Conservation (phyloP, 2,888 invertebrate genomes). For the Poecilobothrus nobilitatus region DNA sequence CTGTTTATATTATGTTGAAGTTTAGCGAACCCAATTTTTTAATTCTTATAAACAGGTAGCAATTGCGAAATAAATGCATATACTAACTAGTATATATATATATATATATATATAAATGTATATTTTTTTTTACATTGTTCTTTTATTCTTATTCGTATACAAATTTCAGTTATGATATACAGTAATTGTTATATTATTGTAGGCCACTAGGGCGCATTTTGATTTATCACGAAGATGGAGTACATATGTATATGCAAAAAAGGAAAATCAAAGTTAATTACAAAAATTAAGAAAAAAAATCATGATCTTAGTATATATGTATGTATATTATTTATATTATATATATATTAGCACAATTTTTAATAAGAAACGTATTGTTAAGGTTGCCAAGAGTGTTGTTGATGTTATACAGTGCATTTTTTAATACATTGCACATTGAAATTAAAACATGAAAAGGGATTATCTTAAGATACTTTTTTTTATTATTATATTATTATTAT, state of each 20-base stretch:
- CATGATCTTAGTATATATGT: neutral
- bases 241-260: neutral
- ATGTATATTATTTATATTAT: too few species aligned
- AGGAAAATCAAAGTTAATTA: neutral
- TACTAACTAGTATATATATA: too few species aligned
- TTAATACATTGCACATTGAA: neutral
- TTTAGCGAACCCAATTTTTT: conserved; percentile 1
- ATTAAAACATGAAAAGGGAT: neutral
- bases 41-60: conserved; percentile 5
- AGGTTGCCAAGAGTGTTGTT: too few species aligned
- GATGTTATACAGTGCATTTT: too few species aligned
- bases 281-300: conserved; percentile 4
- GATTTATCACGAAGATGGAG: conserved; percentile 6
- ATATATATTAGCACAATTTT: too few species aligned
- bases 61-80: neutral
- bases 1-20: neutral
- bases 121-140: neutral
- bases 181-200: conserved; percentile 2
- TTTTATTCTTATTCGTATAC: neutral
- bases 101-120: neutral
- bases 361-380: too few species aligned
- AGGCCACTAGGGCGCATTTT: conserved; percentile 6
- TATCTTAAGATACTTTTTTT: neutral
- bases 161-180: neutral
- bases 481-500: too few species aligned